A percentile compares a stretch with the other conserved stretches of the same genome.
phyloP scores from a whole-genome alignment of 2,797 vertebrate genomes.

The Pseudochromis fuscus region DNA sequence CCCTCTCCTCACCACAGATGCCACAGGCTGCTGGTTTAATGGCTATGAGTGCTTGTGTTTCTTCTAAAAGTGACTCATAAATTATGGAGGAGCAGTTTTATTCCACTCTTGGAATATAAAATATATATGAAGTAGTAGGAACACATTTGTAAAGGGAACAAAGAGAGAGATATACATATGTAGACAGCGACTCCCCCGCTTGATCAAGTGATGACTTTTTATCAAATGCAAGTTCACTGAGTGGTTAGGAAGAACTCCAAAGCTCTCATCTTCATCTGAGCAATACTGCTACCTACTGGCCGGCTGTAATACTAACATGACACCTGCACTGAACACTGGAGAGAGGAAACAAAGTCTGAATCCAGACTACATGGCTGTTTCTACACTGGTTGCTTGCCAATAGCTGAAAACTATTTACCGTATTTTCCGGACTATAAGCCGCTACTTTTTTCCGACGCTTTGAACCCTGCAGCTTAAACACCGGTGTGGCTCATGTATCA shows the following conservation, averaged over 20 bases:
- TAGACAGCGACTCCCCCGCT: conserved; percentile 9
- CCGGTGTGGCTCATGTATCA: no score
- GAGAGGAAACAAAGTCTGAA: no score
- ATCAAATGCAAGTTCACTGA: not conserved
- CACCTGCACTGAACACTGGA: no score
- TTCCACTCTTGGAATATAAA: conserved; percentile 50
- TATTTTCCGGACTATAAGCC: no score
- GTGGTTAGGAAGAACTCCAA: not conserved
- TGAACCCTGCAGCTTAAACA: no score
- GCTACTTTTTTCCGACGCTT: no score
- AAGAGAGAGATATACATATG: not conserved
- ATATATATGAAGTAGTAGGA: conserved; percentile 41
- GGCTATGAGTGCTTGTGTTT: conserved; percentile 48
- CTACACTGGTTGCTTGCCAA: no score
- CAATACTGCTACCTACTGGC: conserved; percentile 56
- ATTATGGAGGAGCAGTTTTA: conserved; percentile 63
- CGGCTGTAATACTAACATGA: not conserved
- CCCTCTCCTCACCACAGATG: not conserved
- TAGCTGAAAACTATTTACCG: no score
- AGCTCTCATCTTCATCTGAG: conserved; percentile 8
- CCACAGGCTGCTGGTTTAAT: conserved; percentile 37
- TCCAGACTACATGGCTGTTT: no score
- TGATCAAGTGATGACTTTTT: conserved; percentile 15
- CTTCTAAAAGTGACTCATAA: conserved; percentile 56
- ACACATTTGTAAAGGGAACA: not conserved